Evolutionary conservation across 2,888 invertebrate species (phyloP), one percentile per base, ranked within the genome.

Genomic region (Pachymerium ferrugineum): DNA sequence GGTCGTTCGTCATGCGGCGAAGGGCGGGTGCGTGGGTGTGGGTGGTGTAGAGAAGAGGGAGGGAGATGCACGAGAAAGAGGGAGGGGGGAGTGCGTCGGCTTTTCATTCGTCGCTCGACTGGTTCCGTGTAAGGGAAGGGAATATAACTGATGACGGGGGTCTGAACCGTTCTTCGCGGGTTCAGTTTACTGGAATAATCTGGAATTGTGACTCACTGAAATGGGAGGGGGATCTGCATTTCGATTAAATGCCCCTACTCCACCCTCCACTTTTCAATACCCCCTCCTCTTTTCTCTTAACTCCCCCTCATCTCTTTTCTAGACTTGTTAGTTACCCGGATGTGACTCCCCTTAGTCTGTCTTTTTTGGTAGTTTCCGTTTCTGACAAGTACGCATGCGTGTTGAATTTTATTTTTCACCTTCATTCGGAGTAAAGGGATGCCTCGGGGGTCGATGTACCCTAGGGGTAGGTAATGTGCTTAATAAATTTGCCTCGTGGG

Each of bases 1-100:
- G 62, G 62, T 62, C 62, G 62, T 62, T 62, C 62, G 62, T 62
- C 62, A 62, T 62, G 62, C 62, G 62, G 62, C 62, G 62, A 62
- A 62, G 25, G 62, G 54, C 47, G 62, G 62, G 62, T 62, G 62
- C 62, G 62, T 28, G 62, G 62, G 62, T 62, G 62, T 62, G 62
- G 62, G 62, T 22, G 62, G 28, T 62, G 12, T 2, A 5, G 62
- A 0, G 62, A 62, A 62, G 62, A 5, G 25, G 54, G 22, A 22
- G 62, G 62, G 38, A 16, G n/a, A 16, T 38, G 38, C 16, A 16
- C 25, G 62, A 28, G 28, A 25, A 10, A 22, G 62, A 62, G 28
- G 62, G 25, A 62, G 62, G 62, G n/a, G 62, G 62, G 62, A 62
- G 62, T 62, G 62, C 62, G 62, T 62, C 62, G 62, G 62, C 62